phyloP scores from a whole-genome alignment of 2,797 vertebrate species.

The Cuniculus paca region DNA sequence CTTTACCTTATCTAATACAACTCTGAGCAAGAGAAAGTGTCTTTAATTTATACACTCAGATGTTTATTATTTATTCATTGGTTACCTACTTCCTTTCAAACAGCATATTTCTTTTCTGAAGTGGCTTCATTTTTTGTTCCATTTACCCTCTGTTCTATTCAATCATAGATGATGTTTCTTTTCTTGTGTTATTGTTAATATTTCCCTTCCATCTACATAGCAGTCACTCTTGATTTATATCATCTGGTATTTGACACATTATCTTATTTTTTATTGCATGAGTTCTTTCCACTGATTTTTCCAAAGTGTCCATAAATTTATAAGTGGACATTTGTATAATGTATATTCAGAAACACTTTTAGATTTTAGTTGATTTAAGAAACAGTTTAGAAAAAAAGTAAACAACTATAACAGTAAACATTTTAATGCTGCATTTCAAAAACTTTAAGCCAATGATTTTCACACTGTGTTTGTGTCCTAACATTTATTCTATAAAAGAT shows the following conservation, averaged over 20 bases:
- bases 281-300: background rate
- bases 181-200: background rate
- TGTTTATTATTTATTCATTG: background rate
- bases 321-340: background rate
- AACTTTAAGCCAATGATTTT: background rate
- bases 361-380: background rate
- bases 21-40: background rate
- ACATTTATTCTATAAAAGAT: background rate
- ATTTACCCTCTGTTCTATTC: background rate
- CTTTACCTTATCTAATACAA: background rate
- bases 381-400: background rate
- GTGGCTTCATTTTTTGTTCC: background rate
- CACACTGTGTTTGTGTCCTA: background rate
- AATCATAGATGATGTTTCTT: background rate
- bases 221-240: background rate
- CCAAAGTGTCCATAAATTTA: slow-evolving; percentile 14
- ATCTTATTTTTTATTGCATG: background rate
- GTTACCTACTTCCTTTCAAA: background rate
- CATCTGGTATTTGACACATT: background rate
- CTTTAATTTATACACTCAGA: background rate
- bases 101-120: background rate
- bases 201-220: background rate
- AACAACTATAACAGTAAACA: background rate
- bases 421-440: background rate
- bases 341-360: background rate